Conservation (phyloP, 2,797 vertebrate genomes). For the Mallotus villosus region DNA sequence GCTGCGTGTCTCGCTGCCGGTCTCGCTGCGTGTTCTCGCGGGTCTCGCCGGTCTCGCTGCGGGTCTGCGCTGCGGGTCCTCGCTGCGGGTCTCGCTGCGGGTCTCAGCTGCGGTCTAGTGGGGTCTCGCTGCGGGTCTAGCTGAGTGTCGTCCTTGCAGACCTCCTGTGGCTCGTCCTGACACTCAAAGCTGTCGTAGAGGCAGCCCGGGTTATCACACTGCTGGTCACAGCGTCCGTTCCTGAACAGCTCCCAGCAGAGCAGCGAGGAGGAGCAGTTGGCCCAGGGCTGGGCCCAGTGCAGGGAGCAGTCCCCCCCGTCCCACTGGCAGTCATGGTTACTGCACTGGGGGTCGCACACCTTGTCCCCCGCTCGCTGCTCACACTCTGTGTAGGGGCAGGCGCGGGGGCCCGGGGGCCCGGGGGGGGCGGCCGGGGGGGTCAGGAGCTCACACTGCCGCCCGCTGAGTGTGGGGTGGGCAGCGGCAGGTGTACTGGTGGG, state of each 20-base stretch:
- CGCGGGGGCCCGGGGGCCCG: rapidly evolving
- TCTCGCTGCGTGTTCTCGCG: no score
- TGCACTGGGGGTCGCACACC: constrained; percentile 86
- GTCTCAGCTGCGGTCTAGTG: no score
- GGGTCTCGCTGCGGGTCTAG: not conserved
- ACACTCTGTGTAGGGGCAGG: constrained; percentile 75
- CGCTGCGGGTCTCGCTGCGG: no score
- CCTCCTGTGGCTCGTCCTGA: constrained; percentile 54
- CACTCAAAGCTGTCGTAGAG: constrained; percentile 86
- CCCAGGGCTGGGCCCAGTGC: constrained; percentile 81
- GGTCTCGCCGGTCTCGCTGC: no score
- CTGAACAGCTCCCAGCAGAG: constrained; percentile 87
- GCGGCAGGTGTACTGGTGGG: constrained; percentile 75
- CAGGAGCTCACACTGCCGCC: constrained; percentile 74
- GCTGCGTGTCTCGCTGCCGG: no score
- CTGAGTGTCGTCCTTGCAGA: constrained; percentile 82
- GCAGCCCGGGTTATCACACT: constrained; percentile 76
- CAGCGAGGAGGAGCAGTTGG: constrained; percentile 76
- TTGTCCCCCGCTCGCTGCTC: constrained; percentile 69
- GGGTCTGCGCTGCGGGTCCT: not conserved
- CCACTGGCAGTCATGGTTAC: constrained; percentile 87
- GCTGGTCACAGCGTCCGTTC: constrained; percentile 72
- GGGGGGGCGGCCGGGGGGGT: not conserved
- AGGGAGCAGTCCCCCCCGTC: constrained; percentile 92
- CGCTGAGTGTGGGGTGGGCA: constrained; percentile 74